Evolutionary conservation across 37 sponge, comb jelly and placozoan species (phyloP), one percentile per base, ranked within the genome.

Genomic region (Chondrilla cf. caribensis): DNA sequence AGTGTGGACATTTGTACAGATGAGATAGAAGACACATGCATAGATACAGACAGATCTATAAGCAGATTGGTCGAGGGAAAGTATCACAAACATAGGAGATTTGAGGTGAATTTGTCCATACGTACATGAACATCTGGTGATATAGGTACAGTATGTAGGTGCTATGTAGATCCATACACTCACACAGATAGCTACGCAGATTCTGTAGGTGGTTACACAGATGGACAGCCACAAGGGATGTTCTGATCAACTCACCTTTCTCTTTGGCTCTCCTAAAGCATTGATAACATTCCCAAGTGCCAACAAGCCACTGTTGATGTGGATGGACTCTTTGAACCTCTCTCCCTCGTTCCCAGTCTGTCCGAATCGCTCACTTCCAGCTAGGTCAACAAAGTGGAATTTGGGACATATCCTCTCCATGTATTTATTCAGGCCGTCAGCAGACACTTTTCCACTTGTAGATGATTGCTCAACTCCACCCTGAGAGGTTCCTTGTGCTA

Each of bases 371-470:
- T 91, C 92, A 32, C 92, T 88, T 22, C 89, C 91, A 31, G 92
- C 95, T 24, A 93, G 78, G 40, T 93, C 94, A 33, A 93, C 94
- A 79, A 93, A 93, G 76, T 89, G 87, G 28, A 93, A 89, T 84
- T 93, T 93, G 37, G 86, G 77, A 33, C 80, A 35, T 6, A 83
- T 68, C 51, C 72, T 68, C 33, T 60, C 18, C 43, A 73, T 17
- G 2, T 31, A 37, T 19, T 35, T 3, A 68, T 37, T 68, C 43
- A 22, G 40, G 44, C 76, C 36, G 43, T 31, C 21, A 0, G 41
- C 44, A 40, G 41, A 40, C 43, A 41, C 43, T 7, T 17, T 40
- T 6, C 76, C 43, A 40, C 43, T 37, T n/a, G 41, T 37, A 15
- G 43, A 17, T 41, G 3, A 25, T 6, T n/a, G 32, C 68, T 1